Conservation (phyloP, 2,797 vertebrate species). For the Myripristis jacobus region DNA sequence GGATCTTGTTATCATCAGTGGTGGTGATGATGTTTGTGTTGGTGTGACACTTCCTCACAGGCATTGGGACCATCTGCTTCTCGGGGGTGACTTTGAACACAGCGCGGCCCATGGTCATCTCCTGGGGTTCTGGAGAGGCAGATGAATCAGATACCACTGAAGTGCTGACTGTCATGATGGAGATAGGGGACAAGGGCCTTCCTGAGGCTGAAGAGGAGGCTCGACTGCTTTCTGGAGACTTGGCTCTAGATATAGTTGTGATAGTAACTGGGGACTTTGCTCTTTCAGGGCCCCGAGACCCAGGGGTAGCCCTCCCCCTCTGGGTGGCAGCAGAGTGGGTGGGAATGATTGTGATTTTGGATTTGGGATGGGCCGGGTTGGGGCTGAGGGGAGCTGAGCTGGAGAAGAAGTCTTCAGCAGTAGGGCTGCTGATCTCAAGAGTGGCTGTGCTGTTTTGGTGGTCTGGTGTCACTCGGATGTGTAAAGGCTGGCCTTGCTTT, state of each 20-base stretch:
- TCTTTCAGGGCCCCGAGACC: constrained; percentile 84
- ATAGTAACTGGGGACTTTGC: constrained; percentile 95
- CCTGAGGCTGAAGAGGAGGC: constrained; percentile 75
- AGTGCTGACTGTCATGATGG: constrained; percentile 92
- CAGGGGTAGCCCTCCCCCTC: constrained; percentile 84
- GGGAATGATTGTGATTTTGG: constrained; percentile 96
- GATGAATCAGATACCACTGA: constrained; percentile 84
- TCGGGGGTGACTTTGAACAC: constrained; percentile 97
- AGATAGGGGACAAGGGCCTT: constrained; percentile 90
- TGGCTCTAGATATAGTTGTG: constrained; percentile 93
- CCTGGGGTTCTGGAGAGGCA: constrained; percentile 88
- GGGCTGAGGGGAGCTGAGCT: constrained; percentile 90
- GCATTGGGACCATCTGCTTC: constrained; percentile 91
- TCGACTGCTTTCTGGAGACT: constrained; percentile 86
- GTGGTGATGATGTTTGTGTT: constrained; percentile 91
- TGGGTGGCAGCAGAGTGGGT: constrained; percentile 84
- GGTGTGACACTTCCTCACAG: constrained; percentile 89
- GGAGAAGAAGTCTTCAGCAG: constrained; percentile 90
- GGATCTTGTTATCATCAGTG: constrained; percentile 97
- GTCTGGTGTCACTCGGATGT: constrained; percentile 94
- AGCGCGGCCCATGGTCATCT: constrained; percentile 93
- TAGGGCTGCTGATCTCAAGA: constrained; percentile 92
- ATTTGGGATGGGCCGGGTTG: constrained; percentile 90
- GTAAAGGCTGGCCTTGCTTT: constrained; percentile 95
- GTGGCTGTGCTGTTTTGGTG: constrained; percentile 92